Evolutionary conservation across 2,113 vertebrate genomes (phyloP), one percentile per base, ranked within the genome.

Genomic region (Trachemys scripta): DNA sequence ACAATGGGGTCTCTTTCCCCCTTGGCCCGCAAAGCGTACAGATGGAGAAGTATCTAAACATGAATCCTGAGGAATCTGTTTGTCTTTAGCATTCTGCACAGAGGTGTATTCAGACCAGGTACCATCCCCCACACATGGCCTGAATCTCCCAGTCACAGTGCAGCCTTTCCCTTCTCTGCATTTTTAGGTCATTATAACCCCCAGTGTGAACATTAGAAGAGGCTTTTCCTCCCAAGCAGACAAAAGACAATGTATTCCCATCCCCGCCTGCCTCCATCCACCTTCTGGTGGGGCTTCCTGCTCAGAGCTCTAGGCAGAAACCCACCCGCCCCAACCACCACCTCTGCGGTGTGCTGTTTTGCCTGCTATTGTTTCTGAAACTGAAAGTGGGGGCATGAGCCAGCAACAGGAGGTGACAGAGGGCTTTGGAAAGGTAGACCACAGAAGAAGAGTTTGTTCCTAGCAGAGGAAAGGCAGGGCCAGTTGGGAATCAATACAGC

Each of bases 81-180:
- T 54, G 54, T 12, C 65, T 10, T 59, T 84, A 59, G 49, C 25
- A 85, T 53, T 0, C 0, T 62, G 35, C 2, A 1, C 5, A 6
- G 57, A 59, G 57, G 57, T 31, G 57, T 72, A 38, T 17, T 27
- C 78, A 90, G 51, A 51, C 8, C 38, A 31, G 57, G 57, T 49
- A 51, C 45, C 42, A 27, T 86, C 17, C n/a, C 17, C 31, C 84
- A 38, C 83, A 76, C 0, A 31, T 59, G 57, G 45, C 88, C 81
- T 1, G 3, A 92, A 51, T 38, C 8, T 5, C 16, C 27, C 27
- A 59, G 57, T 29, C 57, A 59, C 57, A 11, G 27, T 59, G 57
- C 57, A 29, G 35, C 84, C 2, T 75, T 80, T 10, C 19, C 31
- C 80, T 16, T 20, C 50, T 11, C 10, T 35, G 35, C 50, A 19